Evolutionary conservation across 1,140 invertebrate species (phyloP), one percentile per base, ranked within the genome.

Genomic region (Drosophila busckii): DNA sequence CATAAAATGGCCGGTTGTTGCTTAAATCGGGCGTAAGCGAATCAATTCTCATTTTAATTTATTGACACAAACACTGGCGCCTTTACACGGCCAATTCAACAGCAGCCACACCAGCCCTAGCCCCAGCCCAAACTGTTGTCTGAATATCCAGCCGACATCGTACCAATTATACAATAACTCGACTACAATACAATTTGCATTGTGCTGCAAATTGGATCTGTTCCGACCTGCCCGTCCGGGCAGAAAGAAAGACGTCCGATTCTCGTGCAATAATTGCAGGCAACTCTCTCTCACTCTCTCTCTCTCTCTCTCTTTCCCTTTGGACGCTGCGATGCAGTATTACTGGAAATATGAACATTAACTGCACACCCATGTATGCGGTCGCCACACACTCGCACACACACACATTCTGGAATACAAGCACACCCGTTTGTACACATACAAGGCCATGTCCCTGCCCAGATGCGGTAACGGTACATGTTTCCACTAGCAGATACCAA

Each of bases 21-120:
- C 64, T 80, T 80, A 80, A 80, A 80, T 80, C 75, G 75, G 75
- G 75, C 75, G 75, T 80, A 80, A 80, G 75, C 75, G 75, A 80
- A 80, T 80, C 75, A 82, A 80, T 80, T 80, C 75, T 80, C 75
- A 82, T 80, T 80, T 80, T 80, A 80, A 80, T 80, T 80, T 80
- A 80, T 80, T 80, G 75, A 82, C 75, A 82, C 75, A 66, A 75
- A 75, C 70, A 75, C 58, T 67, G 52, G 46, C 59, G 60, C 22
- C 60, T 63, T 32, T 25, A 44, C 50, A 41, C 58, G 29, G 38
- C 10, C 56, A 34, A 34, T 28, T 34, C 46, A 44, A 7, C 17
- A 22, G 23, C 5, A 25, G 35, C 16, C 41, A 42, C 19, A 25
- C 52, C 19, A 22, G 26, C 35, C 17, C 38, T 34, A 10, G 2